phyloP scores from a whole-genome alignment of 2,113 vertebrate species.

The Pimephales promelas region DNA sequence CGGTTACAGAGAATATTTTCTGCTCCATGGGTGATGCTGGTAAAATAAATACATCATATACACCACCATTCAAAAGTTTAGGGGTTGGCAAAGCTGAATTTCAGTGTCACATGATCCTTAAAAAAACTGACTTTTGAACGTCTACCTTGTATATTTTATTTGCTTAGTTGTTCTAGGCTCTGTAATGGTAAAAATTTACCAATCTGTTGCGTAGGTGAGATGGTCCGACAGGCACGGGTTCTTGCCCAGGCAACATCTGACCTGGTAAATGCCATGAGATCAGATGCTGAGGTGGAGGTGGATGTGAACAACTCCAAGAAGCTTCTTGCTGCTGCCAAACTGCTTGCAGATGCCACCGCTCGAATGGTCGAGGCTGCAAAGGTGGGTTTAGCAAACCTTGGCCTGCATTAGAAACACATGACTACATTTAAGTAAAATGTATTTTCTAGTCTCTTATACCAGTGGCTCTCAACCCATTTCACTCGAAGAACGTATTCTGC shows the following conservation, averaged over 20 bases:
- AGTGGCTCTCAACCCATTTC: neutral
- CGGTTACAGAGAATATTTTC: slow-evolving; percentile 98
- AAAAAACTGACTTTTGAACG: neutral
- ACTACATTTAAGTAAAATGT: neutral
- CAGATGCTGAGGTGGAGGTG: slow-evolving; percentile 95
- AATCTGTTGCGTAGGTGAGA: slow-evolving; percentile 80
- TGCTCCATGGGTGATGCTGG: slow-evolving; percentile 98
- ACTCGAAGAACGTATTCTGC: neutral
- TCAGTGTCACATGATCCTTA: neutral
- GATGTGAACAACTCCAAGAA: slow-evolving; percentile 99
- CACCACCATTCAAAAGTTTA: neutral
- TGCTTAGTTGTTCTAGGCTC: neutral
- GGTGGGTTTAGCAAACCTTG: slow-evolving; percentile 70
- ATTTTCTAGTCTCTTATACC: neutral
- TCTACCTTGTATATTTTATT: neutral
- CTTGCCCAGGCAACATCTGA: slow-evolving; percentile 97
- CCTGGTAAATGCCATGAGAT: slow-evolving; percentile 95
- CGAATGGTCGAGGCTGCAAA: slow-evolving; percentile 99
- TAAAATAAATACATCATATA: slow-evolving; percentile 68
- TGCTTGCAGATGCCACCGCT: slow-evolving; percentile 95
- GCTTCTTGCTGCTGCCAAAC: slow-evolving; percentile 93
- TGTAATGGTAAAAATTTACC: neutral
- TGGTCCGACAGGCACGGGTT: slow-evolving; percentile 97
- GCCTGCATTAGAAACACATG: neutral
- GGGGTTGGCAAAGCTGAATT: neutral